Evolutionary conservation across 2,113 vertebrate genomes (phyloP), one percentile per base, ranked within the genome.

Genomic region (Dipodomys merriami): DNA sequence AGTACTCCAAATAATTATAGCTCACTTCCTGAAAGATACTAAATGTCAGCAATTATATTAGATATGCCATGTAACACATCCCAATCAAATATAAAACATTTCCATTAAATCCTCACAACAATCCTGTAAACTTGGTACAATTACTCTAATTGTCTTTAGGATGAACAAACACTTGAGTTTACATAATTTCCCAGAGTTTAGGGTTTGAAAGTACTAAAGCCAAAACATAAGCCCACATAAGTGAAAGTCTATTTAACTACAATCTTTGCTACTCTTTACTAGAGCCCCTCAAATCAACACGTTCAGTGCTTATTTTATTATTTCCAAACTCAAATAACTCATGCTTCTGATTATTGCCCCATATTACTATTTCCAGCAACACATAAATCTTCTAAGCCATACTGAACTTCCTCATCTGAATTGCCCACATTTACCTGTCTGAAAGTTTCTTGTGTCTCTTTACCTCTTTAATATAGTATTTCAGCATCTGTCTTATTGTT

Each of bases 21-120:
- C 1, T 92, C 27, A 93, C 64, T 71, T 90, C 46, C 62, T 94
- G 10, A 79, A 86, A 92, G 30, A 49, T 62, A 25, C 64, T 77
- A 69, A 13, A 79, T 18, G 29, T 20, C 27, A 82, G 22, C 19
- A 76, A 67, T n/a, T 65, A 2, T 60, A 60, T 44, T 76, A 88
- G 22, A 83, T 68, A 16, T 44, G 23, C 78, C 30, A 3, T 64
- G 81, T n/a, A 87, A 90, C 2, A 86, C 6, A 80, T 35, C 2
- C 67, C 23, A 84, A 88, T 76, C 67, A 88, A 60, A 74, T 53
- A 78, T 18, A 69, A 68, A 5, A 10, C 78, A 22, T 88, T 74
- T n/a, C 72, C 67, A 65, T 44, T 86, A 68, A 92, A 22, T 87
- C 46, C 83, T 69, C 19, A 35, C 35, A 68, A 27, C 11, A 71